phyloP scores from a whole-genome alignment of 2,113 vertebrate species.

The Vulpes lagopus region DNA sequence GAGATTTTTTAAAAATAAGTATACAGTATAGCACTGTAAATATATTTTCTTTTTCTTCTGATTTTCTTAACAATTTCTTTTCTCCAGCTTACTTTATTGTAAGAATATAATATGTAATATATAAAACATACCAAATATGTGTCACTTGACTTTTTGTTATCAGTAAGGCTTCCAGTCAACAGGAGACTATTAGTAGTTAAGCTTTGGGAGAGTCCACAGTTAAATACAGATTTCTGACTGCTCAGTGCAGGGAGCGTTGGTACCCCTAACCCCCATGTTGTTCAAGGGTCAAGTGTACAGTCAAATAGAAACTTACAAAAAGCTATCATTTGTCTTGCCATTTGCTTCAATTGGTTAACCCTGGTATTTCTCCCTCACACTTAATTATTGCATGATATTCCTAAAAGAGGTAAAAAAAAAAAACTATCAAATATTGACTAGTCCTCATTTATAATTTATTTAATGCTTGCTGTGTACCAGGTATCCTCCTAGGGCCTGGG shows the following conservation, averaged over 20 bases:
- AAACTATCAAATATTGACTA: background rate
- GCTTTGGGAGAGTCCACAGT: background rate
- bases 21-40: background rate
- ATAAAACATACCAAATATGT: background rate
- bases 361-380: background rate
- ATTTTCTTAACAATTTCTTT: background rate
- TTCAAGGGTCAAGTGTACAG: background rate
- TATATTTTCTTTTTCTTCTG: background rate
- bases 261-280: background rate
- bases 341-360: slow-evolving; percentile 23
- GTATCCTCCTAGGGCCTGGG: too few relatives aligned
- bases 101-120: background rate
- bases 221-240: background rate
- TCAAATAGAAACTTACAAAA: slow-evolving; percentile 23
- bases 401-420: background rate
- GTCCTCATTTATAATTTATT: slow-evolving; percentile 16
- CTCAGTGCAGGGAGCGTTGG: background rate
- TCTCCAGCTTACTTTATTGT: background rate
- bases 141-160: background rate
- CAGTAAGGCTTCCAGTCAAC: background rate
- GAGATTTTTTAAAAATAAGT: background rate
- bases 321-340: slow-evolving; percentile 10
- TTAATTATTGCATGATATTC: slow-evolving; percentile 1
- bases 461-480: background rate
- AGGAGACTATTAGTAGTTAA: background rate